A percentile compares a stretch with the other conserved stretches of the same genome.
These are phyloP conservation scores for Galbula dea DNA, from an alignment of 2,113 vertebrate genomes.

Conservation along the genomic window DNA sequence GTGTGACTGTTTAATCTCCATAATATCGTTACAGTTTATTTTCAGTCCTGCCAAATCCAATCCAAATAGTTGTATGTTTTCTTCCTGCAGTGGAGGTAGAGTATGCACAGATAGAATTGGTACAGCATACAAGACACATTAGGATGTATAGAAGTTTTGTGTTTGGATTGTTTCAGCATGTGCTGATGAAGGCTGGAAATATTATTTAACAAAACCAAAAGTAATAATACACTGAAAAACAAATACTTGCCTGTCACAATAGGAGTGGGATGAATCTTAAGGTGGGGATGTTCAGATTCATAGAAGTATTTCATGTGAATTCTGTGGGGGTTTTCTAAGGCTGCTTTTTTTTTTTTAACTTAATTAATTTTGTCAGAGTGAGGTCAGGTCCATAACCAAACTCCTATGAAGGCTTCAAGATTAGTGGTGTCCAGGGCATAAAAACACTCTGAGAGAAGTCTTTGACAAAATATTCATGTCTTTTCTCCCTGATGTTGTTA, in stretches of 20 bases:
- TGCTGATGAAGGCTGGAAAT: background rate
- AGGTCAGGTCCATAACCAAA: background rate
- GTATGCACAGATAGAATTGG: background rate
- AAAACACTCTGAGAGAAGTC: background rate
- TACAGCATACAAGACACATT: background rate
- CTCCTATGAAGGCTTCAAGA: background rate
- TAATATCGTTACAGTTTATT: background rate
- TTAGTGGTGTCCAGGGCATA: background rate
- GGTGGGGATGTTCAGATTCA: background rate
- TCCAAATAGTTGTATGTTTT: background rate
- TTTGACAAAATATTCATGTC: background rate
- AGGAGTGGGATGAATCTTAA: background rate
- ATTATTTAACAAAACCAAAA: background rate
- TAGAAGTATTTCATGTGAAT: background rate
- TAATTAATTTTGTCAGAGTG: background rate
- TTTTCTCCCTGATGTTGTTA: background rate
- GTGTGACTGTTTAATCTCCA: background rate
- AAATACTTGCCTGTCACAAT: background rate
- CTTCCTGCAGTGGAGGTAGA: background rate
- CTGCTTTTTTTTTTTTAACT: background rate
- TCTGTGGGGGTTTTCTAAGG: rapidly evolving
- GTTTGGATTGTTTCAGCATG: background rate
- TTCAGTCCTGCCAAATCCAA: background rate
- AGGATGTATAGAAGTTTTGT: background rate
- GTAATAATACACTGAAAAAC: background rate